Conservation (phyloP, 2,797 vertebrate genomes). For the Semaprochilodus insignis region DNA sequence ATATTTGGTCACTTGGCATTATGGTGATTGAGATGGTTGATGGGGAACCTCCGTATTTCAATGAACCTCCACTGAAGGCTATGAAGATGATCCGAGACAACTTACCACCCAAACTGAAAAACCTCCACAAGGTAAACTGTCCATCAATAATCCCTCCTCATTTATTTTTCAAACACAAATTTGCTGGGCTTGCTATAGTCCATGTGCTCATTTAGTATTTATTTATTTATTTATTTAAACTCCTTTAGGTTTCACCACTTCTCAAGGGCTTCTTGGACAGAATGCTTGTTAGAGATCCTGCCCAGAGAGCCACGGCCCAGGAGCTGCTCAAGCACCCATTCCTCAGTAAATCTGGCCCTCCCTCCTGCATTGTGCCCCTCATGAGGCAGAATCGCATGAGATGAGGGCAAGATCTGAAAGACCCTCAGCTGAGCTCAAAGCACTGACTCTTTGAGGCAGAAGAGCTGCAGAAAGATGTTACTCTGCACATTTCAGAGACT, state of each 20-base stretch:
- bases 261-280: conserved; percentile 94
- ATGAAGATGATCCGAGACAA: conserved; percentile 99
- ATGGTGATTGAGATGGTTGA: conserved; percentile 99
- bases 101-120: conserved; percentile 93
- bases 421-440: conserved; percentile 20
- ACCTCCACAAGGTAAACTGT: conserved; percentile 88
- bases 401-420: conserved; percentile 73
- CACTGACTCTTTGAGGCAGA: conserved; percentile 13
- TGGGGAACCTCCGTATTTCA: conserved; percentile 95
- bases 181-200: not conserved
- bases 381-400: conserved; percentile 93
- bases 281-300: conserved; percentile 89
- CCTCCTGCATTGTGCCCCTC: conserved; percentile 92
- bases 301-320: conserved; percentile 85
- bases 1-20: conserved; percentile 96
- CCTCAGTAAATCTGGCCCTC: conserved; percentile 86
- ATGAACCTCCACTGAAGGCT: conserved; percentile 94
- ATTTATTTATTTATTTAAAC: not conserved
- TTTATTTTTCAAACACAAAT: not conserved
- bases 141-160: not conserved
- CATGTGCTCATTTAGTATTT: not conserved
- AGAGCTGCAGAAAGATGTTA: conserved; percentile 13
- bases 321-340: conserved; percentile 94
- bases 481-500: conserved; percentile 32
- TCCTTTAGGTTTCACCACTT: conserved; percentile 85